Conservation (phyloP, 2,113 vertebrate species). For the Melanerpes formicivorus region DNA sequence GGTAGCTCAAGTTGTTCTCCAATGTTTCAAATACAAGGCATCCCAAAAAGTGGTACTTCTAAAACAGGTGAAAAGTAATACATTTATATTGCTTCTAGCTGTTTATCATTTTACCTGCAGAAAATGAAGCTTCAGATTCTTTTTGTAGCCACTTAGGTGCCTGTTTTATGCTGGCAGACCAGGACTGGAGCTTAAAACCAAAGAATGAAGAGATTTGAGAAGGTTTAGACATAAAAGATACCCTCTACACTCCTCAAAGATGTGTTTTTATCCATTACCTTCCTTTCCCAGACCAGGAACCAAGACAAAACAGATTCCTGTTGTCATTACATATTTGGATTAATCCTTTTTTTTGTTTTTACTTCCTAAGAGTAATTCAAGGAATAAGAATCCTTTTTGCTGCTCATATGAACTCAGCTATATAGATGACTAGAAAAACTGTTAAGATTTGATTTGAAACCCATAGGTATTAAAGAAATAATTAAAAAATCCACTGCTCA, state of each 20-base stretch:
- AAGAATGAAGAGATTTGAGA: not conserved
- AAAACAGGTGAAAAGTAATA: not conserved
- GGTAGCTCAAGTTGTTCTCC: not conserved
- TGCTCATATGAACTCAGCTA: not conserved
- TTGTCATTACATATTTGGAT: not conserved
- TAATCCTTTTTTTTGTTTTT: not conserved
- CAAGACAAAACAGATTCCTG: not conserved
- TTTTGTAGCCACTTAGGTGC: not conserved
- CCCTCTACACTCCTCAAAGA: not conserved
- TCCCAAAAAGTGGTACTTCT: fast-evolving
- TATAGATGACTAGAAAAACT: not conserved
- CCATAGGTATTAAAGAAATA: not conserved
- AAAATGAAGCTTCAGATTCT: not conserved
- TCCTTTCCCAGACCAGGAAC: not conserved
- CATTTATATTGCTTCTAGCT: not conserved
- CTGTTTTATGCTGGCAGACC: not conserved
- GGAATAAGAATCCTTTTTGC: not conserved
- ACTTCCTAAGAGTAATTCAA: not conserved
- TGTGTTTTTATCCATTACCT: not conserved
- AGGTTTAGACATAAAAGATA: not conserved
- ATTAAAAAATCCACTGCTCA: not conserved
- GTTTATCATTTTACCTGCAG: not conserved
- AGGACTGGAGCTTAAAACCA: not conserved
- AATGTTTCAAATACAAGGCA: not conserved
- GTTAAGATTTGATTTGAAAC: not conserved